A percentile compares a stretch with the other conserved stretches of the same genome.
Conservation (phyloP, 2,888 invertebrate species). For the Zygogramma bicolorata region DNA sequence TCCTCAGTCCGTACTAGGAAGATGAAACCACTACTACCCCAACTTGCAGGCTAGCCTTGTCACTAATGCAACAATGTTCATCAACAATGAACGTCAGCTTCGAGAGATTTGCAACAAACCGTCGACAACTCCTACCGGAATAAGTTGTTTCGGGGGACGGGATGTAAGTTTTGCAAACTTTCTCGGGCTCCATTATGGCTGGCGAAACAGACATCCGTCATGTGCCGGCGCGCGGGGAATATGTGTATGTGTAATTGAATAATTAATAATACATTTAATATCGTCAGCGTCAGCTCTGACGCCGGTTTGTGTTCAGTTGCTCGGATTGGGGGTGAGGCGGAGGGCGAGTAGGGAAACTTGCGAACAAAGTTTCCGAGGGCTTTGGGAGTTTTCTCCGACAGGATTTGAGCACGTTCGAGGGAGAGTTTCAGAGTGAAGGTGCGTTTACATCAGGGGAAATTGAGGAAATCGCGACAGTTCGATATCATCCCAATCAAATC, state of each 20-base stretch:
- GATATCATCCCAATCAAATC: no score
- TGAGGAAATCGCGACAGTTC: no score
- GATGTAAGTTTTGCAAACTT: not conserved
- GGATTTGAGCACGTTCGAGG: not conserved
- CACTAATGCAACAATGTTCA: no score
- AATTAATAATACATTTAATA: constrained; percentile 2
- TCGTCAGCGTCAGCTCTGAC: not conserved
- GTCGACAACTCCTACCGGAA: not conserved
- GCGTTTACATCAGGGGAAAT: no score
- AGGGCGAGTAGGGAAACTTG: not conserved
- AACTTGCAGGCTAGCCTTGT: no score
- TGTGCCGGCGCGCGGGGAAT: not conserved
- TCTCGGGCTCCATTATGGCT: not conserved
- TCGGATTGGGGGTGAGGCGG: not conserved
- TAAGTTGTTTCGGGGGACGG: not conserved
- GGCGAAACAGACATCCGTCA: not conserved
- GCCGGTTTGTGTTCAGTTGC: not conserved
- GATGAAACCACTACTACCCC: no score
- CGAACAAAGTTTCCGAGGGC: not conserved
- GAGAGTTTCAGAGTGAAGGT: no score
- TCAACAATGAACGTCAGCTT: not conserved
- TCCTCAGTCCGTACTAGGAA: no score
- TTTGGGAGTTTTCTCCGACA: not conserved
- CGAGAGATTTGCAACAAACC: not conserved
- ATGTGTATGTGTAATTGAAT: not conserved